Evolutionary conservation across 2,888 invertebrate genomes (phyloP).

Genomic region (Sepiola atlantica): DNA sequence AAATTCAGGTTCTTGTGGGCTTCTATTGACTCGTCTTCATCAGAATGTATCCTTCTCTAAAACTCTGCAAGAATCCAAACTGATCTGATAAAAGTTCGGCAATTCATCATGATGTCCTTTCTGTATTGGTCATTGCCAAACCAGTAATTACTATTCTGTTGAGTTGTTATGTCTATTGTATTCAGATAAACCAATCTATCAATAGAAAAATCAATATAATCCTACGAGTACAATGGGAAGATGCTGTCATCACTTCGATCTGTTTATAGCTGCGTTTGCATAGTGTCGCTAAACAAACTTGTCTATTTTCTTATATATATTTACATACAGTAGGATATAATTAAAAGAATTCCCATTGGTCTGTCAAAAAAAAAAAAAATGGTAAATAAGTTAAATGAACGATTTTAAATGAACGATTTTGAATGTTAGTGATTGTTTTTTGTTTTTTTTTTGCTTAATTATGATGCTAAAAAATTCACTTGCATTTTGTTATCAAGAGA

Average conservation of each 20-base stretch:
- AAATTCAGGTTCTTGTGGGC: no score
- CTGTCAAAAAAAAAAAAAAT: no score
- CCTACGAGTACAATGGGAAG: background rate
- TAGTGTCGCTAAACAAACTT: background rate
- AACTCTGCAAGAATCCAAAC: background rate
- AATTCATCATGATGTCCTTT: background rate
- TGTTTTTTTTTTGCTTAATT: no score
- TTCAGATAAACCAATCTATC: background rate
- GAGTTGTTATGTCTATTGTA: background rate
- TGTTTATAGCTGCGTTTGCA: background rate
- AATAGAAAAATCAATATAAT: background rate
- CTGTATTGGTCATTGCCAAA: background rate
- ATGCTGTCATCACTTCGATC: background rate
- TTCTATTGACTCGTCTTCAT: background rate
- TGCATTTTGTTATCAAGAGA: no score
- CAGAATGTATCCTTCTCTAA: background rate
- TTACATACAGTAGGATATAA: no score
- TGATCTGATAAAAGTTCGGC: background rate
- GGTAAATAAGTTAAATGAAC: no score
- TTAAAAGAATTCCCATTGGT: no score
- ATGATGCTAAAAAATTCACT: no score
- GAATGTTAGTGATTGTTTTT: no score
- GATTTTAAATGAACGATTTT: no score
- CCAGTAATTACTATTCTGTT: background rate
- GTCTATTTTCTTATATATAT: background rate